Evolutionary conservation across 2,797 vertebrate genomes (phyloP).

Genomic region (Argentina silus): DNA sequence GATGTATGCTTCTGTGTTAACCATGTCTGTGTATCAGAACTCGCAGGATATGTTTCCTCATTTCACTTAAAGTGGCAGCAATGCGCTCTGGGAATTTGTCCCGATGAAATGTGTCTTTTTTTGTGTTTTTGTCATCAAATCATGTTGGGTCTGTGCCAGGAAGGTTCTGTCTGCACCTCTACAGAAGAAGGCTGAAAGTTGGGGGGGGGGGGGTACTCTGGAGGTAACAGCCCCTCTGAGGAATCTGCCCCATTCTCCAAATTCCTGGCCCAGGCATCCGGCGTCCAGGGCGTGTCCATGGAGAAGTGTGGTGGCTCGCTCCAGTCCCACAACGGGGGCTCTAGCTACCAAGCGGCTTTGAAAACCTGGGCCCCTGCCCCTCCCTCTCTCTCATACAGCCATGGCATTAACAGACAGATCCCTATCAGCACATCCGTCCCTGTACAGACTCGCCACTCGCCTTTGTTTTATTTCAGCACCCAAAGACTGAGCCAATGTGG

Average conservation of each 20-base stretch:
- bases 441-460: slow-evolving; percentile 54
- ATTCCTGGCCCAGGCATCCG: slow-evolving; percentile 51
- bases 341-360: slow-evolving; percentile 16
- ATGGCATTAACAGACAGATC: slow-evolving; percentile 67
- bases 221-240: slow-evolving; percentile 52
- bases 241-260: slow-evolving; percentile 63
- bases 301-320: slow-evolving; percentile 32
- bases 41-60: slow-evolving; percentile 37
- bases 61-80: slow-evolving; percentile 44
- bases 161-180: slow-evolving; percentile 67
- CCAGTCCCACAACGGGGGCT: slow-evolving; percentile 14
- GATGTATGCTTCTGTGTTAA: slow-evolving; percentile 49
- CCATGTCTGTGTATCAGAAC: slow-evolving; percentile 37
- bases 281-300: slow-evolving; percentile 14
- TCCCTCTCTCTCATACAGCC: slow-evolving; percentile 55
- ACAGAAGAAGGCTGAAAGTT: slow-evolving; percentile 40
- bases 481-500: slow-evolving; percentile 63
- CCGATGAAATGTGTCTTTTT: slow-evolving; percentile 49
- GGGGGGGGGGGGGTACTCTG: slow-evolving; percentile 32
- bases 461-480: slow-evolving; percentile 70
- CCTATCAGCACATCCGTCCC: slow-evolving; percentile 68
- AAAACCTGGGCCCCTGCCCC: slow-evolving; percentile 30
- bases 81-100: slow-evolving; percentile 43
- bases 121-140: slow-evolving; percentile 49
- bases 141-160: slow-evolving; percentile 57